Percentiles rank a stretch among this genome's conserved stretches.
These are phyloP conservation scores for Danaus chrysippus DNA, from an alignment of 2,888 invertebrate genomes.

Conservation along the genomic window DNA sequence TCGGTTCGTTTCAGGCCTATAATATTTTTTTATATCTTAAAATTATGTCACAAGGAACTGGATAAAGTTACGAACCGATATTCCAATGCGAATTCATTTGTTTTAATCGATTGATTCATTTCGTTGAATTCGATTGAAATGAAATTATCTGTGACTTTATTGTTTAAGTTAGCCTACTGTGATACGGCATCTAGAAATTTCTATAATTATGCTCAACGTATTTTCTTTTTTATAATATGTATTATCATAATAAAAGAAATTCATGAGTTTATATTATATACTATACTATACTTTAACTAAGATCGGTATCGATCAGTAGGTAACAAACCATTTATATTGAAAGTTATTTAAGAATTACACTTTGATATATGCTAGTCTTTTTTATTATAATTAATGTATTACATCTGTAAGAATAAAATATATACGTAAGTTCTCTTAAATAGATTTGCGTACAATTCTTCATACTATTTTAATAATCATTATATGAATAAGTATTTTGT, in stretches of 20 bases:
- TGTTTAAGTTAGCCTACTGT: conserved; percentile 71
- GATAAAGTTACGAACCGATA: conserved; percentile 11
- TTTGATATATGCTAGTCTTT: conserved; percentile 76
- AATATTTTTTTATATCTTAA: conserved; percentile 29
- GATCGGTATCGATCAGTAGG: conserved; percentile 35
- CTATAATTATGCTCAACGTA: conserved; percentile 68
- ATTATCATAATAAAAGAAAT: conserved; percentile 45
- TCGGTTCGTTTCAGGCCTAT: conserved; percentile 46
- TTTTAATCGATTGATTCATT: conserved; percentile 1
- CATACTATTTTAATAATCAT: conserved; percentile 56
- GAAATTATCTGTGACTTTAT: conserved; percentile 38
- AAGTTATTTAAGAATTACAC: conserved; percentile 56
- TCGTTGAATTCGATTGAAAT: conserved; percentile 8
- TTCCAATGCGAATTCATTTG: conserved; percentile 12
- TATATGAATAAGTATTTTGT: conserved; percentile 51
- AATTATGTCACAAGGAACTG: conserved; percentile 25
- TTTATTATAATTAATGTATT: conserved; percentile 61
- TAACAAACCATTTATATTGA: conserved; percentile 49
- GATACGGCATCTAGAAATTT: conserved; percentile 68
- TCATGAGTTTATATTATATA: conserved; percentile 35
- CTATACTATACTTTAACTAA: conserved; percentile 29
- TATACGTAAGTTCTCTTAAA: conserved; percentile 59
- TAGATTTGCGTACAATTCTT: conserved; percentile 50
- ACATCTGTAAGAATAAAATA: conserved; percentile 50
- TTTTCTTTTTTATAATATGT: conserved; percentile 45